Percentiles rank a stretch among this genome's conserved stretches.
These are phyloP conservation scores for Carpatolechia fugitivella DNA, from an alignment of 2,888 invertebrate genomes.

Conservation along the genomic window DNA sequence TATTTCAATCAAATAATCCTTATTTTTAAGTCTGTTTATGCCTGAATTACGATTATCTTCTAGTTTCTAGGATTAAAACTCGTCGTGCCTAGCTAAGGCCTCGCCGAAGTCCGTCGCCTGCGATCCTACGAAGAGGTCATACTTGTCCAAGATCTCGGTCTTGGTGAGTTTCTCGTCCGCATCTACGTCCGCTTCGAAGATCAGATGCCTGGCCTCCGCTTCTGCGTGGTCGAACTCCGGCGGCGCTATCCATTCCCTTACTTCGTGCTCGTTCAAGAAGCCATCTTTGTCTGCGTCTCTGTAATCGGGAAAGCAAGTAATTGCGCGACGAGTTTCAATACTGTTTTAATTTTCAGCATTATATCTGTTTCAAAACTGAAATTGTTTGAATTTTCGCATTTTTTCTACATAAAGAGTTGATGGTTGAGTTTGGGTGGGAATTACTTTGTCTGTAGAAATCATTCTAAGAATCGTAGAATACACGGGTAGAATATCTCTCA, in stretches of 20 bases:
- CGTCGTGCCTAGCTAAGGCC: slow-evolving; percentile 95
- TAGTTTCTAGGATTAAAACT: slow-evolving; percentile 91
- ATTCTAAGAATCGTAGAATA: no score
- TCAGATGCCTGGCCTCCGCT: slow-evolving; percentile 96
- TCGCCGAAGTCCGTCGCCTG: slow-evolving; percentile 99
- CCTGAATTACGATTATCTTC: no score
- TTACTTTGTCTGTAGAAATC: no score
- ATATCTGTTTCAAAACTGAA: no score
- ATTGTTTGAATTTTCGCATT: no score
- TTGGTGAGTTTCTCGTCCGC: slow-evolving; percentile 94
- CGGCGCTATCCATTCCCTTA: slow-evolving; percentile 96
- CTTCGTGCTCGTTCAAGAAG: slow-evolving; percentile 92
- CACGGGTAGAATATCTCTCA: no score
- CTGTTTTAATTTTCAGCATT: no score
- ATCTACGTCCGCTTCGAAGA: slow-evolving; percentile 96
- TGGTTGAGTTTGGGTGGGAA: no score
- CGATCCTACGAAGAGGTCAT: slow-evolving; percentile 98
- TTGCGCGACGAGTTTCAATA: no score
- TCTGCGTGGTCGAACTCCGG: slow-evolving; percentile 98
- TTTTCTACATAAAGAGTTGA: no score
- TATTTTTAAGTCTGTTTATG: no score
- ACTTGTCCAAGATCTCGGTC: slow-evolving; percentile 94
- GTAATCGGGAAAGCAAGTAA: slow-evolving; percentile 17
- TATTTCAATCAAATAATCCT: no score
- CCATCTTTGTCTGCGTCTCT: slow-evolving; percentile 94